Base-by-base conservation (phyloP, 2,113 vertebrate species). In the Strix aluco region DNA sequence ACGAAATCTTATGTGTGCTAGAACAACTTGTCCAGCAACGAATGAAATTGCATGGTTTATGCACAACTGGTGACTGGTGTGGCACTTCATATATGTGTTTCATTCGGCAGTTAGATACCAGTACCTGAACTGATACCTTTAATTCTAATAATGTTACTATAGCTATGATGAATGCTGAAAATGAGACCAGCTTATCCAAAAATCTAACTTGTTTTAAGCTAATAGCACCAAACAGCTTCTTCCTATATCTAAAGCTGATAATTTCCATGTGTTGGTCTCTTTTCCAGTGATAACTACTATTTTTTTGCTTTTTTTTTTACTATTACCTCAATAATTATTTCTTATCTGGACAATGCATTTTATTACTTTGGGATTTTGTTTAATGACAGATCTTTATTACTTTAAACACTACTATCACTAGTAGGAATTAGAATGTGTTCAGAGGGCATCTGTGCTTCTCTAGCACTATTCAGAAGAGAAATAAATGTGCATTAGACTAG, bases 31-130 rank as follows among this genome's bases (percentile, higher is more conserved):
- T 40, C 25, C 10, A 36, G 49, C 58, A 20, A 0, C 72, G 38
- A 69, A 38, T 47, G 42, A 40, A 79, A 57, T 8, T 9, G 8
- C 0, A 0, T 82, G 22, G 13, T 78, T 75, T 75, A 18, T 69
- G 61, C 30, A 34, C 36, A 65, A 1, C 13, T 65, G 59, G 38
- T 36, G 10, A 20, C 66, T 59, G 23, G 6, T 72, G 77, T 61
- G 58, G 7, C n/a, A 34, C 3, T 54, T 81, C 0, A 1, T 44
- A 8, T 38, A 3, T 23, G 14, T 47, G 22, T 81, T 84, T 46
- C 25, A 25, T 84, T 89, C 36, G 47, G 25, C 13, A 54, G 29
- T 19, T 74, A 44, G 13, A 30, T 44, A 15, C 26, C 65, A 26
- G 7, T 36, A 17, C 58, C 40, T 42, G 34, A 74, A 30, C 27